Base-by-base conservation (phyloP, 2,113 vertebrate species). In the Orthochromis indermauri region DNA sequence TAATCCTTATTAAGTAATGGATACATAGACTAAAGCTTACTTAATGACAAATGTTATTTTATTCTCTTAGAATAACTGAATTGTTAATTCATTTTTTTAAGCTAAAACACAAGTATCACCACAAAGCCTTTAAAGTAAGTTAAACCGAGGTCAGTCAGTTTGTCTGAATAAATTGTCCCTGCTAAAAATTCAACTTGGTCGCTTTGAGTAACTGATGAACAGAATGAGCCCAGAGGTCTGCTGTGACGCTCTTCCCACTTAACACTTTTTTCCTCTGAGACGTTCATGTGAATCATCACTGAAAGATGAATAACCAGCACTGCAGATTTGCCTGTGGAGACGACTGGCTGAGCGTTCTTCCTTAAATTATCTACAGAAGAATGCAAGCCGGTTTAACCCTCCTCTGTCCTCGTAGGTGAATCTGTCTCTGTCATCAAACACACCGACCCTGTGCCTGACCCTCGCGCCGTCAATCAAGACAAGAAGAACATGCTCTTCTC, bases 401-500 rank as follows among this genome's bases (percentile, higher is more conserved):
- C 26, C 82, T 26, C 80, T 80, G 47, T 89, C 40, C 86, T 47
- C 91, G 31, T 84, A 99, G 99, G 99, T 86, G 99, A 99, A 91
- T 99, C 99, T 28, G 96, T 99, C 17, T 99, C 99, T 9, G 97
- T 99, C 87, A 99, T 99, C 91, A 99, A 99, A 93, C 99, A 99
- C 95, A 99, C 98, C 0, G 99, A 99, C 92, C 99, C 99, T 2
- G 99, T 99, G 40, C 99, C 99, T 26, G 99, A 99, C 94, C 99
- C 98, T 16, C 98, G 99, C 21, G 99, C 99, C 42, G 99, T 99
- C 79, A 99, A 99, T 93, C 99, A 99, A 87, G 99, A 99, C 95
- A 99, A 99, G 93, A 99, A 99, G 97, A 99, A 99, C 94, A 99
- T 99, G 99, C 97, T 99, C 31, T 99, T 99, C 94, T 99, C 98